phyloP scores from a whole-genome alignment of 2,113 vertebrate species.

The Antechinus flavipes region DNA sequence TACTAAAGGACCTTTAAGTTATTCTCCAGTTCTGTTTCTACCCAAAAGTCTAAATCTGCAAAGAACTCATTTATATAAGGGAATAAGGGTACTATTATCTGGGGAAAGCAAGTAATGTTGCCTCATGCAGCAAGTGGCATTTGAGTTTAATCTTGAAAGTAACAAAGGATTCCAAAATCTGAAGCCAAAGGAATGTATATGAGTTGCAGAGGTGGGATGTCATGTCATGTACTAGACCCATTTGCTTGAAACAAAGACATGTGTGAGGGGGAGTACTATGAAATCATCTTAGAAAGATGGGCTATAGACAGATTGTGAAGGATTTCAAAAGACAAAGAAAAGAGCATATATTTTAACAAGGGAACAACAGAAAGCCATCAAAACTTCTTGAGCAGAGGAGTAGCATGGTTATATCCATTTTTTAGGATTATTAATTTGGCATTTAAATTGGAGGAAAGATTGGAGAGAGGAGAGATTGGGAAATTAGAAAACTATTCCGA shows the following conservation, averaged over 20 bases:
- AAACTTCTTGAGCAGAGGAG: neutral
- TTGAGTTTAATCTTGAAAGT: neutral
- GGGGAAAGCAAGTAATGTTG: neutral
- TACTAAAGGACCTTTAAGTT: neutral
- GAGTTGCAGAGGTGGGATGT: neutral
- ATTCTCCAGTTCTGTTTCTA: neutral
- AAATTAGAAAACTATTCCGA: neutral
- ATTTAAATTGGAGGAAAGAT: neutral
- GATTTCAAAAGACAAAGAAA: neutral
- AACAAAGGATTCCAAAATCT: neutral
- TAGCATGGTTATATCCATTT: neutral
- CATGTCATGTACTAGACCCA: neutral
- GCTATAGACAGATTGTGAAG: neutral
- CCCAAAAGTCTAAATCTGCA: neutral
- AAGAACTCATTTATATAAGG: neutral
- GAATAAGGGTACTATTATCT: neutral
- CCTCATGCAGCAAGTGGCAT: neutral
- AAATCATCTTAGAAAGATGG: neutral
- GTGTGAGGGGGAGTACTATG: neutral
- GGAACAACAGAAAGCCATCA: neutral
- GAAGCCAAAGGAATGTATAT: neutral
- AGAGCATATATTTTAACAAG: neutral
- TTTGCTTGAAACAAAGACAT: neutral
- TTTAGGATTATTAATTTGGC: neutral
- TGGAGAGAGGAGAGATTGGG: neutral